Evolutionary conservation across 2,113 vertebrate genomes (phyloP).

Genomic region (Gymnobelideus leadbeateri): DNA sequence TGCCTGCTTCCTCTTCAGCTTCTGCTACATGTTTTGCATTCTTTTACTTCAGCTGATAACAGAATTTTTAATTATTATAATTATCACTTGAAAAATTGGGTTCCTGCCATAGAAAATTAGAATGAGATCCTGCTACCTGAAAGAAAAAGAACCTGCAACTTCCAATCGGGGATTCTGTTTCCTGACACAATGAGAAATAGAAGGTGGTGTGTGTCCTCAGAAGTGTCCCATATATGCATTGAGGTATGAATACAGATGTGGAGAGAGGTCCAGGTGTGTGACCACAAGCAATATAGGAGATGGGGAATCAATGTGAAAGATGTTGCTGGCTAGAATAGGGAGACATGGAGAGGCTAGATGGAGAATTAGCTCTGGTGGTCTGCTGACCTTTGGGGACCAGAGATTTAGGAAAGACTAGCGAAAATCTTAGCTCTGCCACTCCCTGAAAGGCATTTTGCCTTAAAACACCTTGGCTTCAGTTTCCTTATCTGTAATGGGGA

Average conservation of each 20-base stretch:
- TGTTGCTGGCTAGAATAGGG: neutral
- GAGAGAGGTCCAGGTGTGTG: neutral
- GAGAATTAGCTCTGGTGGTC: neutral
- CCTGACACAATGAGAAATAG: conserved; percentile 46
- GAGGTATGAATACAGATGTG: neutral
- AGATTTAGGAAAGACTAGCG: neutral
- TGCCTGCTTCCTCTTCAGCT: conserved; percentile 48
- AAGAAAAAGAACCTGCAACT: conserved; percentile 46
- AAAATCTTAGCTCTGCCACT: neutral
- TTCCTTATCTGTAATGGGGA: neutral
- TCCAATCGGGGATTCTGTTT: conserved; percentile 77
- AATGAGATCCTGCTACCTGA: conserved; percentile 74
- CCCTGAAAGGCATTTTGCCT: neutral
- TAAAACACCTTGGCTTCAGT: neutral
- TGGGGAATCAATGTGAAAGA: neutral
- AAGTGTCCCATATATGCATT: neutral
- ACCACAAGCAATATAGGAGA: accelerated
- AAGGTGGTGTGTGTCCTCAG: neutral
- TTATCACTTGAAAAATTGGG: conserved; percentile 82
- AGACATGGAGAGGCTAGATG: neutral
- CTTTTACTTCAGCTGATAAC: conserved; percentile 79
- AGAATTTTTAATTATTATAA: conserved; percentile 82
- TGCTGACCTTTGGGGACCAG: neutral
- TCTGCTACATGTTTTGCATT: conserved; percentile 47
- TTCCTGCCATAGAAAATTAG: conserved; percentile 80